phyloP scores from a whole-genome alignment of 2,797 vertebrate genomes.

The Chrosomus eos region DNA sequence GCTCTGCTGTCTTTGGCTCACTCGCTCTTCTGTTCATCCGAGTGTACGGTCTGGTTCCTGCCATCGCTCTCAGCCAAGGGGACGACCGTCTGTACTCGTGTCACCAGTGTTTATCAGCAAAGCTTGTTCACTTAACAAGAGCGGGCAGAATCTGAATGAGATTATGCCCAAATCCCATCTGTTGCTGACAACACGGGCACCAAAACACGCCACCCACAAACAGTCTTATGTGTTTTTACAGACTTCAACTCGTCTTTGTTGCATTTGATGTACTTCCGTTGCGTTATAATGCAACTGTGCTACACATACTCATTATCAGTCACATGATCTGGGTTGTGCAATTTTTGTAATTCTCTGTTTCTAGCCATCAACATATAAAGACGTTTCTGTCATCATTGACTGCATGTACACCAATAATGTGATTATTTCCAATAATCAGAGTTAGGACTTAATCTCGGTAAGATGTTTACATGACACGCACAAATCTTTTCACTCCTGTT shows the following conservation, averaged over 20 bases:
- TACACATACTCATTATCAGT: not conserved
- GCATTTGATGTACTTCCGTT: conserved; percentile 2
- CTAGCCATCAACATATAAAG: not conserved
- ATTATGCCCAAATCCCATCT: conserved; percentile 58
- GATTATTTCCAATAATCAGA: not conserved
- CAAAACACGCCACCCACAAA: conserved; percentile 39
- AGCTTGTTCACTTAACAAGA: conserved; percentile 52
- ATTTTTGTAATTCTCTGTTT: not conserved
- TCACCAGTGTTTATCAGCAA: conserved; percentile 47
- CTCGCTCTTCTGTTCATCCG: conserved; percentile 25
- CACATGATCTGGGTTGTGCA: not conserved
- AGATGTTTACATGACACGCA: not conserved
- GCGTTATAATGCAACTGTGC: not conserved
- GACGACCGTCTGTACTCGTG: conserved; percentile 37
- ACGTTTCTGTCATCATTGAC: not conserved
- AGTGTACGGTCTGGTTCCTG: conserved; percentile 34
- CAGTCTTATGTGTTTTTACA: conserved; percentile 11
- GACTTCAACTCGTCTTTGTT: not conserved
- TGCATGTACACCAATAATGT: not conserved
- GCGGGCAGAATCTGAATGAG: conserved; percentile 53
- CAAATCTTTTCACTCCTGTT: not conserved
- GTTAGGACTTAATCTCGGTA: not conserved
- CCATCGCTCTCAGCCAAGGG: conserved; percentile 25
- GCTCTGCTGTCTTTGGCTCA: conserved; percentile 13
- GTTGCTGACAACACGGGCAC: conserved; percentile 31